Evolutionary conservation across 2,888 invertebrate species (phyloP).

Genomic region (Eupithecia pulchellata): DNA sequence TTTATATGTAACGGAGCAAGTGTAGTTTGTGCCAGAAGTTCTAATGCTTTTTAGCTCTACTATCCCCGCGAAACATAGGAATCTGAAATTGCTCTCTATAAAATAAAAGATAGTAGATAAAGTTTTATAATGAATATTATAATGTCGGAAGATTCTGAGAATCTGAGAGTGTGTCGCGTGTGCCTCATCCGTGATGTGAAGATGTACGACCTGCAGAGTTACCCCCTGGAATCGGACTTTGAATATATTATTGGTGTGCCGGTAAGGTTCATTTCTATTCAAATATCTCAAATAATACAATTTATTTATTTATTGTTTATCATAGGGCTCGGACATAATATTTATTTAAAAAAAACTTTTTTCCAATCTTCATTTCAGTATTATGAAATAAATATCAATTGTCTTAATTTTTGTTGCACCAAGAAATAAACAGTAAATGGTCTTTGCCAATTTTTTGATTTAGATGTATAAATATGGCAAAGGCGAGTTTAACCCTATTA

Average conservation of each 20-base stretch:
- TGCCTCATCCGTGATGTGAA: slow-evolving; percentile 69
- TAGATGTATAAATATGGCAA: too few relatives aligned
- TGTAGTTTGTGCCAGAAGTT: slow-evolving; percentile 57
- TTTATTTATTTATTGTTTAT: too few relatives aligned
- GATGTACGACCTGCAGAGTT: slow-evolving; percentile 61
- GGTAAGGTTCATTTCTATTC: slow-evolving; percentile 67
- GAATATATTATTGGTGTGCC: slow-evolving; percentile 63
- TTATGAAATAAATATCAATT: too few relatives aligned
- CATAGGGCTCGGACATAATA: too few relatives aligned
- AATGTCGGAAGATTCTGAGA: slow-evolving; percentile 41
- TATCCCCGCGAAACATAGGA: slow-evolving; percentile 61
- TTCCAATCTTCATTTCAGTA: too few relatives aligned
- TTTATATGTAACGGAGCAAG: background rate
- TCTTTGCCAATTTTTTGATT: too few relatives aligned
- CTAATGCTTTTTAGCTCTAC: slow-evolving; percentile 78
- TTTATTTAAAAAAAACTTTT: too few relatives aligned
- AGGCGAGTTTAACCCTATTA: too few relatives aligned
- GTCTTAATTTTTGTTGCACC: too few relatives aligned
- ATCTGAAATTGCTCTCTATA: slow-evolving; percentile 17
- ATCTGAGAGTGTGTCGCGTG: slow-evolving; percentile 70
- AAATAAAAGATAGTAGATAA: background rate
- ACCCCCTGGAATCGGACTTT: slow-evolving; percentile 66
- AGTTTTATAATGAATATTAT: slow-evolving; percentile 53
- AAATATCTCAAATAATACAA: too few relatives aligned
- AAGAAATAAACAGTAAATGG: too few relatives aligned